Percentiles rank a stretch among this genome's conserved stretches.
Evolutionary conservation across 2,888 invertebrate species (phyloP).

Genomic region (Minunthozetes semirufus): DNA sequence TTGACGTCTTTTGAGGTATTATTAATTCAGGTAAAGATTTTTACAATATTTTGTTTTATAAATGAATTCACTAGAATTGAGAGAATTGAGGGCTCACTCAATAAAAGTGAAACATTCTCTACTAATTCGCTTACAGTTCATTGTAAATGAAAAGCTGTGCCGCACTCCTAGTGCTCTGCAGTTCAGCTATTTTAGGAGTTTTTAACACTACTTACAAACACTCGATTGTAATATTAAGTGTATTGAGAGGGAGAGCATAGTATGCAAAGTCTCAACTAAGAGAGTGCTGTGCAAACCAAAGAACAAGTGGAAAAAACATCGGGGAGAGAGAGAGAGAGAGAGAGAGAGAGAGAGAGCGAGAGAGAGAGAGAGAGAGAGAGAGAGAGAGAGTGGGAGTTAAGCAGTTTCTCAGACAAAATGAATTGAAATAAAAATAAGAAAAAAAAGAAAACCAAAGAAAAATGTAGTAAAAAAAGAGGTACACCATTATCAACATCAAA

Average conservation of each 20-base stretch:
- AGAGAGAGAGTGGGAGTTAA: neutral
- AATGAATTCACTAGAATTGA: neutral
- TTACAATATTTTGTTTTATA: constrained; percentile 14
- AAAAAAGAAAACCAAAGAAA: neutral
- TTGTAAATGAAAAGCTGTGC: constrained; percentile 15
- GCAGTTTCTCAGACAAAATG: neutral
- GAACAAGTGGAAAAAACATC: constrained; percentile 31
- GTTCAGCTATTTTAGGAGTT: constrained; percentile 9
- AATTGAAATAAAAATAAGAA: no score
- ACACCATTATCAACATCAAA: constrained; percentile 18
- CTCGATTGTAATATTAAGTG: constrained; percentile 24
- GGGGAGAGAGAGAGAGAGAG: neutral
- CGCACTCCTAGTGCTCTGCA: neutral
- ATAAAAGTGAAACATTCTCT: neutral
- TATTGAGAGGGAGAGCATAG: constrained; percentile 13
- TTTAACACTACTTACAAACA: constrained; percentile 10
- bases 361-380: neutral
- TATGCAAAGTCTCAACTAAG: neutral
- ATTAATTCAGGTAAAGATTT: constrained; percentile 5
- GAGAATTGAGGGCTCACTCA: neutral
- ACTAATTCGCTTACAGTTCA: constrained; percentile 16
- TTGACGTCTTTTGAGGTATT: neutral
- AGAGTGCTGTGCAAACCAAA: neutral
- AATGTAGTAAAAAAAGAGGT: constrained; percentile 18
- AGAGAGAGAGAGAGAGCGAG: neutral